Base-by-base conservation (phyloP, 1,140 invertebrate species). In the Zaprionus camerounensis region DNA sequence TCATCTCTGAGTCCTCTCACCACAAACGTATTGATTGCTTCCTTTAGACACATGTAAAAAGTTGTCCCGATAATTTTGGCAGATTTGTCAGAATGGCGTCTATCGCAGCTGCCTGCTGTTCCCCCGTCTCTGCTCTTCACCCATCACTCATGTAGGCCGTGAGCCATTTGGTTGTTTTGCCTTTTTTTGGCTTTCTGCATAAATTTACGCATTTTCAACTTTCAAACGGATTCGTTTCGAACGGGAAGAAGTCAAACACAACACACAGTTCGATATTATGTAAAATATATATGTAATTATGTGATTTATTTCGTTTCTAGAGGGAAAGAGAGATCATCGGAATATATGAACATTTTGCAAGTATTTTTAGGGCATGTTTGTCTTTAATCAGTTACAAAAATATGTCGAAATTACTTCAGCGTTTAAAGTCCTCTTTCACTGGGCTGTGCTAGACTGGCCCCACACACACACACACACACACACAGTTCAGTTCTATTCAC, bases 11-110 rank as follows among this genome's bases (percentile, higher is more conserved):
- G 12, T 57, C 38, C 59, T 17, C 55, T 61, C 41, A 24, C 46
- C 56, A 38, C 56, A 41, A 26, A 24, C 41, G 38, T 76, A 76
- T 79, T 79, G 77, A 79, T 79, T 76, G 72, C 58, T 76, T 79
- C 57, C 67, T 55, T 59, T 53, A 65, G 67, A 65, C 46, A 71
- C 58, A 65, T 38, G 61, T 65, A 65, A 66, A 71, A 71, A 71
- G 61, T 65, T 71, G 68, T 76, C 55, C n/a, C 44, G 34, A 64
- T 71, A 70, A 75, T 75, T 76, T 63, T 44, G 56, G 17, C 53
- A 41, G 46, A 75, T 78, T 78, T 70, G 71, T 70, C 74, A 74
- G 71, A 34, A 53, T 49, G 62, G 69, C 57, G 64, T 73, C 64
- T 71, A 36, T 31, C 20, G 17, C 46, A 51, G 9, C 46, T 55